These are phyloP conservation scores for Megaceryle maxima DNA, from an alignment of 2,113 vertebrate genomes.

Conservation along the genomic window DNA sequence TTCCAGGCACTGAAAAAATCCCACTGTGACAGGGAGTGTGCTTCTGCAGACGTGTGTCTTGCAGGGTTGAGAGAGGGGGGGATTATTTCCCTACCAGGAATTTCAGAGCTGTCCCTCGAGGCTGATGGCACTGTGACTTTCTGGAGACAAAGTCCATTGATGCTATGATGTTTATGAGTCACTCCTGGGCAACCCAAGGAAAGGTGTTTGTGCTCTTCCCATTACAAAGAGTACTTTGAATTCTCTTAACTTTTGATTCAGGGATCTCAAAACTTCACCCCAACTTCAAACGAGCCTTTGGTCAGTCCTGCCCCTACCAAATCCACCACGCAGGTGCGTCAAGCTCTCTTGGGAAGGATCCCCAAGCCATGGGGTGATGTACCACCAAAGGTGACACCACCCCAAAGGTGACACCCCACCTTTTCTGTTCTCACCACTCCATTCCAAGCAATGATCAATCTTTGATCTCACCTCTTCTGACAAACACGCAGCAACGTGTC, in stretches of 20 bases:
- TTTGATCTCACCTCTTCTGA: background rate
- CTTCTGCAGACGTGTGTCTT: background rate
- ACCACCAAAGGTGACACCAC: background rate
- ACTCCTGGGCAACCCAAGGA: background rate
- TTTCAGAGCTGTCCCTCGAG: background rate
- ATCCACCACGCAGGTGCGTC: fast-evolving
- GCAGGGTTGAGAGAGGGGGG: background rate
- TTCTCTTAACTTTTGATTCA: background rate
- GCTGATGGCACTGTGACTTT: background rate
- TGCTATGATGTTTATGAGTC: background rate
- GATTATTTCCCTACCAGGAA: background rate
- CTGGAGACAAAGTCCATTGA: background rate
- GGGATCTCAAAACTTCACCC: background rate
- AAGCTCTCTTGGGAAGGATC: background rate
- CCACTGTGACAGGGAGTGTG: background rate
- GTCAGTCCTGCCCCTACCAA: background rate
- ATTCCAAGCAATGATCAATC: background rate
- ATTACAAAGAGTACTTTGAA: background rate
- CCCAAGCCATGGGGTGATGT: fast-evolving
- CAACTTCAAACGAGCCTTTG: background rate
- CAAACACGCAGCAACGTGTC: background rate
- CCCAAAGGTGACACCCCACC: background rate
- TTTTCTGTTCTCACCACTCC: background rate
- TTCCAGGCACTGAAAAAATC: background rate
- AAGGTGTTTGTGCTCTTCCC: background rate